Conservation (phyloP, 1,140 invertebrate species). For the Drosophila serrata region DNA sequence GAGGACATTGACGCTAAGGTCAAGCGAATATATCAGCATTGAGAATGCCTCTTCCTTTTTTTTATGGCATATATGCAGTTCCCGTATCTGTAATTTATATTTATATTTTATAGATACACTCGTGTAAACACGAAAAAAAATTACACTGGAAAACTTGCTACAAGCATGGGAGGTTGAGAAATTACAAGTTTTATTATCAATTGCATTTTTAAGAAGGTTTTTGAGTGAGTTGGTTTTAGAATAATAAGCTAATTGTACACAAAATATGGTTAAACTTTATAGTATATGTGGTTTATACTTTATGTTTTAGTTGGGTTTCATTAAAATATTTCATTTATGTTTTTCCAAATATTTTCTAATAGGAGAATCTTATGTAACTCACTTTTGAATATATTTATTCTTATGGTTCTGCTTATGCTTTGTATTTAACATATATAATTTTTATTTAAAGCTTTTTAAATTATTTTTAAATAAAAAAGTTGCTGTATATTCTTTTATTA, state of each 20-base stretch:
- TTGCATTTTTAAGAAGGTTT: too few relatives aligned
- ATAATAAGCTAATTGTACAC: too few relatives aligned
- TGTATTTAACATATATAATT: neutral
- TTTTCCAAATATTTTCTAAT: too few relatives aligned
- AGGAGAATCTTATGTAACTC: too few relatives aligned
- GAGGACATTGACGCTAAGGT: constrained; percentile 38
- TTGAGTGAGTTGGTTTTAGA: too few relatives aligned
- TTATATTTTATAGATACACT: constrained; percentile 46
- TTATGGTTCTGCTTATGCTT: too few relatives aligned
- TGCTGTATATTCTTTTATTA: neutral
- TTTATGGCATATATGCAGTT: constrained; percentile 43
- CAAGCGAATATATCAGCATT: constrained; percentile 28
- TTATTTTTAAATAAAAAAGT: fast-evolving
- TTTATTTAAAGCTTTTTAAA: neutral
- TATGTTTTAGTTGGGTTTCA: too few relatives aligned
- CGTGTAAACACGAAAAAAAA: constrained; percentile 12
- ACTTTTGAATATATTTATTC: too few relatives aligned
- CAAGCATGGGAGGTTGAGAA: too few relatives aligned
- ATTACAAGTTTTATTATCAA: neutral
- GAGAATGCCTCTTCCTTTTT: constrained; percentile 35
- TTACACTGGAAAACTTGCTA: constrained; percentile 7
- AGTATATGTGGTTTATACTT: too few relatives aligned
- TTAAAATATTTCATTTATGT: too few relatives aligned
- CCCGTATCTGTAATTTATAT: constrained; percentile 44
- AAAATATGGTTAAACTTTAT: too few relatives aligned